Percentiles rank a stretch among this genome's conserved stretches.
These are phyloP conservation scores for Hippoglossus stenolepis DNA, from an alignment of 2,113 vertebrate species.

Conservation along the genomic window DNA sequence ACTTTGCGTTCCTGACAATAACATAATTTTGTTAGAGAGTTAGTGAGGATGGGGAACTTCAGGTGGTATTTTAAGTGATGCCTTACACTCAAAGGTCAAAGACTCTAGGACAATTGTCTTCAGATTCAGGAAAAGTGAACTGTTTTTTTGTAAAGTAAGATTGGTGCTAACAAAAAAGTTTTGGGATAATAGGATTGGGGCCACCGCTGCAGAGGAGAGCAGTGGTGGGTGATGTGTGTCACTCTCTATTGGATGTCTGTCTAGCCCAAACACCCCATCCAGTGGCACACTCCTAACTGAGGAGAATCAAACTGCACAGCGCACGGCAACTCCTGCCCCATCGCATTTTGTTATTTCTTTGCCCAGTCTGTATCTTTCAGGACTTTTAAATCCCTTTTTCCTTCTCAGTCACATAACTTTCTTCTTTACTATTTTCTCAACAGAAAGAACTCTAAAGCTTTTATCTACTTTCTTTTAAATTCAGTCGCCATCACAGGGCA, in stretches of 20 bases:
- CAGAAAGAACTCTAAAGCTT: neutral
- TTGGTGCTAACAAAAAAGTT: neutral
- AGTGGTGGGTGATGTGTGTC: constrained; percentile 41
- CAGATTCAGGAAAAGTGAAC: neutral
- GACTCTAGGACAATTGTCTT: neutral
- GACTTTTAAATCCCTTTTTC: constrained; percentile 3
- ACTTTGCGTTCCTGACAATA: too few relatives aligned
- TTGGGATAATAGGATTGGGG: constrained; percentile 8
- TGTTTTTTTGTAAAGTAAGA: neutral
- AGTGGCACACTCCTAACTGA: constrained; percentile 21
- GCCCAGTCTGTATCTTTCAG: constrained; percentile 16
- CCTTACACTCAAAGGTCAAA: too few relatives aligned
- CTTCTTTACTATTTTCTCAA: neutral
- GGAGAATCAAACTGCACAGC: constrained; percentile 25
- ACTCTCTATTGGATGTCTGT: constrained; percentile 27
- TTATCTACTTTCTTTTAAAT: constrained; percentile 22
- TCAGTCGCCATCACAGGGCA: constrained; percentile 5
- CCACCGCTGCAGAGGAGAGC: constrained; percentile 5
- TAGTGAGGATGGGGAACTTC: neutral
- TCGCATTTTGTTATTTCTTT: constrained; percentile 26
- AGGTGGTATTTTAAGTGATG: too few relatives aligned
- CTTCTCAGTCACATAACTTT: constrained; percentile 24
- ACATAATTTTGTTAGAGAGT: too few relatives aligned
- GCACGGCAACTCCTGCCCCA: constrained; percentile 35
- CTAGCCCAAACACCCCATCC: neutral